phyloP scores from a whole-genome alignment of 2,888 invertebrate species.

The Hydroisotoma schaefferi region DNA sequence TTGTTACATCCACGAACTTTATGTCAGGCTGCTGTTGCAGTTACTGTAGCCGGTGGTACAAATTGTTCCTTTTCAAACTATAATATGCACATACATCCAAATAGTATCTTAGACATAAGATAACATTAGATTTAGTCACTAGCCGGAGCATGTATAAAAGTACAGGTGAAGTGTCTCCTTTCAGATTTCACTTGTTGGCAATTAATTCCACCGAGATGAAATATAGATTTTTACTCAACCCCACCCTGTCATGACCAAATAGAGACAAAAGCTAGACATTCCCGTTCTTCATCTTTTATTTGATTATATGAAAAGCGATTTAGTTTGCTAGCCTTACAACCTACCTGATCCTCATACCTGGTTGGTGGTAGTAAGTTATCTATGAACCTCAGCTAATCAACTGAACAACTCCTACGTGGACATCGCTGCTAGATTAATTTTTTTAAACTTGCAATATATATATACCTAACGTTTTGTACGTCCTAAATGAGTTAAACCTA shows the following conservation, averaged over 20 bases:
- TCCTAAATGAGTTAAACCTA: no score
- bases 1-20: not conserved
- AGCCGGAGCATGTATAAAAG: no score
- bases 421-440: no score
- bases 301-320: not conserved
- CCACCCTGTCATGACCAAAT: constrained; percentile 22
- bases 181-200: constrained; percentile 2
- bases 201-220: not conserved
- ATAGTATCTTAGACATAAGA: no score
- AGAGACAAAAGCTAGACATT: constrained; percentile 6
- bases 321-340: constrained; percentile 1
- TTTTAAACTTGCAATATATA: no score
- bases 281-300: not conserved
- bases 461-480: no score
- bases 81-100: no score
- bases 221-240: constrained; percentile 5
- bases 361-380: no score
- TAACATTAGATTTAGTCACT: no score
- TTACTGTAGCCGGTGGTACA: no score
- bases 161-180: constrained; percentile 4
- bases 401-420: constrained; percentile 1
- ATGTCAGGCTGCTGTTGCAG: no score
- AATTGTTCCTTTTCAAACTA: no score
- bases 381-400: not conserved
- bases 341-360: not conserved